Base-by-base conservation (phyloP, 1,140 invertebrate genomes). In the Periplaneta americana region DNA sequence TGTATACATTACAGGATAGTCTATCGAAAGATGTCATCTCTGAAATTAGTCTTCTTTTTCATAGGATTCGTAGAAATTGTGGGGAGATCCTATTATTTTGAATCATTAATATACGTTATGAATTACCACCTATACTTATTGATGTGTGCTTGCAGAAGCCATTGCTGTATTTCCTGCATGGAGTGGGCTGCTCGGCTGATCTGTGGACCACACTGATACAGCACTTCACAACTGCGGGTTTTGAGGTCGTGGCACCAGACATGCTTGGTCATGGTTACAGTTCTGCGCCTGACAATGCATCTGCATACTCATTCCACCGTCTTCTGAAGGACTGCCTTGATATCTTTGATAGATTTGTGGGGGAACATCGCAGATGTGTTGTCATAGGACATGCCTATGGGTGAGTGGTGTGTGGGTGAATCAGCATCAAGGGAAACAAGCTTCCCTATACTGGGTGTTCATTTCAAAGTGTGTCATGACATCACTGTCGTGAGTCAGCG, bases 191-290 rank as follows among this genome's bases (percentile, higher is more conserved):
- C 15, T 93, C 92, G 5, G 91, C 93, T n/a, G 92, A 94, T 82
- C 87, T 92, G 33, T 95, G 94, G 90, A 90, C 90, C 80, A 84
- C 90, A 77, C 92, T 94, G 84, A 88, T 94, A 2, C 86, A 89
- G 36, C 93, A 92, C 87, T 93, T 95, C 86, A 87, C 89, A 2
- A 87, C 86, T 39, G 87, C 89, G 80, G 93, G 93, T 0, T 93
- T 92, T 87, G 93, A 94, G 84, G 91, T 94, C 77, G 87, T 94
- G 66, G 93, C 93, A 0, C 92, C 93, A 8, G 94, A 95, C 85
- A 88, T 95, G 85, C 87, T 95, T 32, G 94, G 94, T 2, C 94
- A 95, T 87, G 94, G 94, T 2, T 89, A 92, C 82, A 95, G 93
- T 83, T 91, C 91, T 75, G 90, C 92, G 31, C 93, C 94, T 15